These are phyloP conservation scores for Cacoxenus indagator DNA, from an alignment of 2,888 invertebrate genomes.

Conservation along the genomic window DNA sequence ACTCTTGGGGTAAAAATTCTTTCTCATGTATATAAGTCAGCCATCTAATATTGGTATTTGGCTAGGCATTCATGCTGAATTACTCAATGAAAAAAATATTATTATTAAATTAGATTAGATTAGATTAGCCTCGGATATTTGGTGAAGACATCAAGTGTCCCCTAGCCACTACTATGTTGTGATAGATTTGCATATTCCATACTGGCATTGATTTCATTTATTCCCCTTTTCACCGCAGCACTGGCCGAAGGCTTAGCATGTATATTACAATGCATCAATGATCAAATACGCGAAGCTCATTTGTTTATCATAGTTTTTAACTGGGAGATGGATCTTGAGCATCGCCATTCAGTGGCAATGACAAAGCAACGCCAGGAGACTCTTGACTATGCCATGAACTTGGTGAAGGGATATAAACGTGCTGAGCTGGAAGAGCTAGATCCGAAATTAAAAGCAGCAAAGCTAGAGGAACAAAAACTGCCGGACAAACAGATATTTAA, in stretches of 20 bases:
- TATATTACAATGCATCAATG: slow-evolving; percentile 41
- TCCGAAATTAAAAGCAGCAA: neutral
- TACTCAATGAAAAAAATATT: no score
- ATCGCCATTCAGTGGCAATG: slow-evolving; percentile 50
- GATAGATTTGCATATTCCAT: no score
- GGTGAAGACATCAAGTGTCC: no score
- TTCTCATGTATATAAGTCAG: no score
- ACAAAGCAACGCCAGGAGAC: slow-evolving; percentile 26
- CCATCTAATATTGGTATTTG: no score
- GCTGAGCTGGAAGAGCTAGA: slow-evolving; percentile 26
- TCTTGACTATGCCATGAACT: slow-evolving; percentile 28
- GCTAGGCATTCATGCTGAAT: no score
- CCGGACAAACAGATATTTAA: neutral
- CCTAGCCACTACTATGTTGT: no score
- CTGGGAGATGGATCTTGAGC: slow-evolving; percentile 58
- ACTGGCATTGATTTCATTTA: neutral
- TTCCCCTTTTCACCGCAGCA: slow-evolving; percentile 31
- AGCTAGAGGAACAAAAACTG: neutral
- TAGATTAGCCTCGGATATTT: no score
- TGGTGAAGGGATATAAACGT: slow-evolving; percentile 33
- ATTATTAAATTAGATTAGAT: no score
- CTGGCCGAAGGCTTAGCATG: slow-evolving; percentile 45
- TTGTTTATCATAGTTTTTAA: slow-evolving; percentile 52
- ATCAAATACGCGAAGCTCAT: slow-evolving; percentile 53
- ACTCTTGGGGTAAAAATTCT: no score